Conservation (phyloP, 37 sponge, comb jelly and placozoan species). For the Halichondria panicea region DNA sequence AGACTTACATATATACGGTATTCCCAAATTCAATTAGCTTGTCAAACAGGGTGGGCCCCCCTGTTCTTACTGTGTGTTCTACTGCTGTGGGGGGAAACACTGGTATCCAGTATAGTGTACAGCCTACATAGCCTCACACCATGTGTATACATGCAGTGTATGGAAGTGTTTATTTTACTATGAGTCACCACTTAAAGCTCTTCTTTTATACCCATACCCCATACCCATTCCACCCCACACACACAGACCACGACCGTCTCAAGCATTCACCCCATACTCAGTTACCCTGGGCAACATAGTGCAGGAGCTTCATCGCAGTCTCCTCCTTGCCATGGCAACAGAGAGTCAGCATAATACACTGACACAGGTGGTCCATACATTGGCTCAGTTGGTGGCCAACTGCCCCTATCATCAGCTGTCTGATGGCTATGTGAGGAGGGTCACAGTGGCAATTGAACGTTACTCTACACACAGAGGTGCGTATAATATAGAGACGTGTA, state of each 20-base stretch:
- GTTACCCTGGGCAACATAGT: conserved; percentile 60
- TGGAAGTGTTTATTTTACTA: too few species aligned
- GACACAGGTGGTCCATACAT: conserved; percentile 48
- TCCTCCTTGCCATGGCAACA: conserved; percentile 42
- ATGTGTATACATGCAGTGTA: too few species aligned
- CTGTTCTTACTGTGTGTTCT: too few species aligned
- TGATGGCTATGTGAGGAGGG: conserved; percentile 37
- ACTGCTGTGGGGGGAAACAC: too few species aligned
- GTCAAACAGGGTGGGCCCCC: too few species aligned
- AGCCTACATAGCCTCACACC: too few species aligned
- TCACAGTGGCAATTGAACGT: conserved; percentile 25
- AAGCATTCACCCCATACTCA: conserved; percentile 46
- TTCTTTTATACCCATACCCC: too few species aligned
- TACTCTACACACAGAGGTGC: conserved; percentile 35
- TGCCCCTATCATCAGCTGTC: conserved; percentile 65
- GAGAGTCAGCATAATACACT: conserved; percentile 47
- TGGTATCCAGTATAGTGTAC: too few species aligned
- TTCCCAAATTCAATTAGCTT: too few species aligned
- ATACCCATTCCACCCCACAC: too few species aligned
- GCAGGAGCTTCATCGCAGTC: conserved; percentile 60
- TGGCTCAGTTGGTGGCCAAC: conserved; percentile 40
- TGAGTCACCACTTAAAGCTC: too few species aligned
- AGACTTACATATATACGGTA: too few species aligned
- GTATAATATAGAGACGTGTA: not conserved
- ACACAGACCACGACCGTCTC: conserved; percentile 13